Percentiles rank a stretch among this genome's conserved stretches.
Evolutionary conservation across 2,888 invertebrate genomes (phyloP).

Genomic region (Acanthosepion esculentum): DNA sequence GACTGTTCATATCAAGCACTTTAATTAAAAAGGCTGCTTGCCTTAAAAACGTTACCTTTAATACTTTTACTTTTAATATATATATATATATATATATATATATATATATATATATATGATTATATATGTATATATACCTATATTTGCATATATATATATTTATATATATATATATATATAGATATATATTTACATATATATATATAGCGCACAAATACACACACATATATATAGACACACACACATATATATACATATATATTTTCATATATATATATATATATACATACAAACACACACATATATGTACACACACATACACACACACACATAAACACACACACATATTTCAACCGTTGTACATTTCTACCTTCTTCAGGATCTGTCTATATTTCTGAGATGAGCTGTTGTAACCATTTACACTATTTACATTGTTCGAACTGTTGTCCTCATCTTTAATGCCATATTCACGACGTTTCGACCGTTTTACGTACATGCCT

Average conservation of each 20-base stretch:
- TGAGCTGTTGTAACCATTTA: no score
- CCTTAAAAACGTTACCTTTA: no score
- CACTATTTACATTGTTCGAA: no score
- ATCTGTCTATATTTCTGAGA: no score
- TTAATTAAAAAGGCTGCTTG: no score
- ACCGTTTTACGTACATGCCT: no score
- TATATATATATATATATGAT: neutral
- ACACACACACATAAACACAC: neutral
- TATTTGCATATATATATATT: neutral
- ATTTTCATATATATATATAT: neutral
- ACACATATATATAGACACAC: neutral
- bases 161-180: neutral
- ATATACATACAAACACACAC: neutral
- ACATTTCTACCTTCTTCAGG: no score
- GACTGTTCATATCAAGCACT: no score
- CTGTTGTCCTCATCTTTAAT: no score
- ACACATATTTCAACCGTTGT: no score
- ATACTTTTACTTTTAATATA: neutral
- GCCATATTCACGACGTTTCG: no score
- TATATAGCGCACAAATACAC: neutral
- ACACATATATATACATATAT: neutral
- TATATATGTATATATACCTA: neutral
- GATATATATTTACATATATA: neutral
- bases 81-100: neutral
- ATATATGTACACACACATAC: neutral